Evolutionary conservation across 2,113 vertebrate genomes (phyloP), one percentile per base, ranked within the genome.

Genomic region (Dasyprocta punctata): DNA sequence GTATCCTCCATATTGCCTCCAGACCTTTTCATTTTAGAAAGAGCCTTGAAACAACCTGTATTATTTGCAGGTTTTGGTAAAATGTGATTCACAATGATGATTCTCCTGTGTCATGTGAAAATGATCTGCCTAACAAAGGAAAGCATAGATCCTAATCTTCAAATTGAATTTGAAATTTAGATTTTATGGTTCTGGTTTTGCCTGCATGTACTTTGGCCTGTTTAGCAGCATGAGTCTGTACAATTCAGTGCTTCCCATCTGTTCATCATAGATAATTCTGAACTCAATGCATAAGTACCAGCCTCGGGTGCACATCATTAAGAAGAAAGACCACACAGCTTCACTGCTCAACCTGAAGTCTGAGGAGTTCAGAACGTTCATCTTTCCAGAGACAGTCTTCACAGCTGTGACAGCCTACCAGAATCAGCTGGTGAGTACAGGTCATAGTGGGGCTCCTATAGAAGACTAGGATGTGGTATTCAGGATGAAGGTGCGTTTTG

Each of bases 211-310:
- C n/a, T 54, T 85, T 19, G 24, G 30, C 36, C 44, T 38, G 10
- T 61, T 69, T 36, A 44, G 67, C 61, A 56, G 24, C 47, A 14
- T 30, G n/a, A 89, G 8, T 13, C 30, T 56, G 77, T 88, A 65
- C 49, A 87, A 67, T 61, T 82, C 69, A 90, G n/a, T 17, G 26
- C 6, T 69, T 75, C 78, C 41, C 30, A 3, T 71, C 22, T 97
- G 56, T 97, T 92, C 30, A 16, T 73, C 97, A 65, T 97, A 99
- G 99, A 99, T 99, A 63, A 99, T 99, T 98, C 98, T 99, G 89
- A 99, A 99, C 98, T 99, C 99, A 58, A 99, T 99, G 99, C 99
- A 99, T 98, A 99, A 99, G 98, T 99, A 99, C 98, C 99, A 99
- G 98, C 99, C 99, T 0, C 98, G 99, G n/a, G 99, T 99, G 14